Conservation (phyloP, 2,888 invertebrate genomes). For the Portevinia maculata region DNA sequence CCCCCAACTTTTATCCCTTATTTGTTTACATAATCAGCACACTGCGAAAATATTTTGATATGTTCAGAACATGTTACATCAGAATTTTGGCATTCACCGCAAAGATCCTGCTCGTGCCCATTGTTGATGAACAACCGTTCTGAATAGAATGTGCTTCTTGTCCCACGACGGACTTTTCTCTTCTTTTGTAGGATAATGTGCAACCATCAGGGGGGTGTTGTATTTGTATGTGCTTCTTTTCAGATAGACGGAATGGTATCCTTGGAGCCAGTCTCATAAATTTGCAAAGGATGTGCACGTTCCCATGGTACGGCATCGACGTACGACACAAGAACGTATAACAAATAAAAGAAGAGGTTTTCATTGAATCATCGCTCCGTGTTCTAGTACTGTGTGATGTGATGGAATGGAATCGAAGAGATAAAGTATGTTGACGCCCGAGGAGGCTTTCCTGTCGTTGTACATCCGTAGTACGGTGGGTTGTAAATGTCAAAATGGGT, state of each 20-base stretch:
- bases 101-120: conserved; percentile 38
- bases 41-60: conserved; percentile 73
- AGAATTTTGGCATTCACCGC: conserved; percentile 56
- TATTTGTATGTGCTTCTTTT: conserved; percentile 4
- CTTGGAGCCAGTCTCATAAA: conserved; percentile 61
- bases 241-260: conserved; percentile 6
- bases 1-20: conserved; percentile 41
- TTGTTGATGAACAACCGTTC: conserved; percentile 72
- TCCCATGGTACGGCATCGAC: conserved; percentile 37
- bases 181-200: conserved; percentile 44
- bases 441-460: conserved; percentile 20
- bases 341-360: background rate
- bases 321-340: too few species aligned
- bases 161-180: conserved; percentile 62
- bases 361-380: background rate
- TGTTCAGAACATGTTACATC: conserved; percentile 71
- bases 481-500: conserved; percentile 9
- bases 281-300: conserved; percentile 66
- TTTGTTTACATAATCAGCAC: conserved; percentile 44
- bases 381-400: conserved; percentile 7
- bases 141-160: conserved; percentile 66
- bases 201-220: conserved; percentile 42
- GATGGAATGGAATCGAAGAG: conserved; percentile 51
- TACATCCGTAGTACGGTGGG: background rate
- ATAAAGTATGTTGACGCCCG: conserved; percentile 44